Percentiles rank a stretch among this genome's conserved stretches.
Evolutionary conservation across 2,113 vertebrate genomes (phyloP).

Genomic region (Microcebus tavaratra): DNA sequence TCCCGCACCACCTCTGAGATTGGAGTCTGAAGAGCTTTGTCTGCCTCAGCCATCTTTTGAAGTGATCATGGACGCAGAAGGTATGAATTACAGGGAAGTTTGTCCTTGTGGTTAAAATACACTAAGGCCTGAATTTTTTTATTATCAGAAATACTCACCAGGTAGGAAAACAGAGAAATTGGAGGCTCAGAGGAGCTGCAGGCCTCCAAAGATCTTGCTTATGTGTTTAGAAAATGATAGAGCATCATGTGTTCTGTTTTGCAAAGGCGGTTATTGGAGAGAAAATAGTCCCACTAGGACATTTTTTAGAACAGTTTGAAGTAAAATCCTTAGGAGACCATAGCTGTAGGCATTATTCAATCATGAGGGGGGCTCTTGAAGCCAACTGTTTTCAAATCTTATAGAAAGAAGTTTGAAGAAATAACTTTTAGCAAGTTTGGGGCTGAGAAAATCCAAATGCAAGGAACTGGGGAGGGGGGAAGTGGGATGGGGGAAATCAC

Average conservation of each 20-base stretch:
- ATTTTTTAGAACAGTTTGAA: conserved; percentile 13
- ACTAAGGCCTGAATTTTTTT: neutral
- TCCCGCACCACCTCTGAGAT: neutral
- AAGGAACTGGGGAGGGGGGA: fast-evolving
- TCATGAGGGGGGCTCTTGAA: neutral
- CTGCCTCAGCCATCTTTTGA: conserved; percentile 50
- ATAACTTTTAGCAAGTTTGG: neutral
- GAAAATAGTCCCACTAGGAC: neutral
- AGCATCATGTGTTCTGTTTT: neutral
- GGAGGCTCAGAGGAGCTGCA: neutral
- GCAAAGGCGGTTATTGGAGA: conserved; percentile 2
- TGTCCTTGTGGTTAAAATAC: conserved; percentile 55
- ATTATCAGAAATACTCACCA: neutral
- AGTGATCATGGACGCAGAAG: neutral
- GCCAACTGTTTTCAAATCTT: neutral
- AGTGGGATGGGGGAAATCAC: fast-evolving
- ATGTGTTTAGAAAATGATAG: conserved; percentile 19
- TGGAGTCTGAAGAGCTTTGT: conserved; percentile 21
- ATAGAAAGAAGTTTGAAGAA: conserved; percentile 12
- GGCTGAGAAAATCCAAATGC: neutral
- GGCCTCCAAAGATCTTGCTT: neutral
- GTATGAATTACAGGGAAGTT: neutral
- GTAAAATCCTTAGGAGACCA: neutral
- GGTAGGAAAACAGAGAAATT: neutral
- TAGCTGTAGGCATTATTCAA: neutral